phyloP scores from a whole-genome alignment of 2,797 vertebrate genomes.

The Chromobotia macracanthus region DNA sequence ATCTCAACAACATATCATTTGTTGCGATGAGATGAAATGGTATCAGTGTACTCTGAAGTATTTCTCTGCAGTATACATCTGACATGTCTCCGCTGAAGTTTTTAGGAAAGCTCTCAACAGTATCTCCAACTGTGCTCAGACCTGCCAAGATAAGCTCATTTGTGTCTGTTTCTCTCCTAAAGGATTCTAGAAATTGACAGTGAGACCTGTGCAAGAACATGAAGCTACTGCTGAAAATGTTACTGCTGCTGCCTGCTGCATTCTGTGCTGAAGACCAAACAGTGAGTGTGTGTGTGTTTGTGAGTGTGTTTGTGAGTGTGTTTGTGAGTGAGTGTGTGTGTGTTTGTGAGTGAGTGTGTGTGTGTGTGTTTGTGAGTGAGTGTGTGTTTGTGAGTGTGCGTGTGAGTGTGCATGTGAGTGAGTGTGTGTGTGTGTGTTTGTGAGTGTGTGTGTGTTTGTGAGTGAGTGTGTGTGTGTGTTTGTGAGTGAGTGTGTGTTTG shows the following conservation, averaged over 20 bases:
- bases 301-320: no score
- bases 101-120: no score
- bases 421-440: not conserved
- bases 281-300: slow-evolving; percentile 34
- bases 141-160: no score
- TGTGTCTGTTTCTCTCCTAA: no score
- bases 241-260: slow-evolving; percentile 30
- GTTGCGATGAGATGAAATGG: not conserved
- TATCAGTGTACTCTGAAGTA: no score
- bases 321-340: not conserved
- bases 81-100: no score
- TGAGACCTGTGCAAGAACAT: slow-evolving; percentile 21
- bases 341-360: not conserved
- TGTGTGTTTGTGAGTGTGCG: no score
- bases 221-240: slow-evolving; percentile 28
- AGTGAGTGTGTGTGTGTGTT: not conserved
- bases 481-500: not conserved
- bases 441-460: not conserved
- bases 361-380: not conserved
- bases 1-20: not conserved
- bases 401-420: not conserved
- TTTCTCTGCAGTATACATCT: no score
- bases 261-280: slow-evolving; percentile 30
- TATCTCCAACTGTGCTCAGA: no score
- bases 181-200: slow-evolving; percentile 13